Evolutionary conservation across 2,888 invertebrate species (phyloP).

Genomic region (Empis livida): DNA sequence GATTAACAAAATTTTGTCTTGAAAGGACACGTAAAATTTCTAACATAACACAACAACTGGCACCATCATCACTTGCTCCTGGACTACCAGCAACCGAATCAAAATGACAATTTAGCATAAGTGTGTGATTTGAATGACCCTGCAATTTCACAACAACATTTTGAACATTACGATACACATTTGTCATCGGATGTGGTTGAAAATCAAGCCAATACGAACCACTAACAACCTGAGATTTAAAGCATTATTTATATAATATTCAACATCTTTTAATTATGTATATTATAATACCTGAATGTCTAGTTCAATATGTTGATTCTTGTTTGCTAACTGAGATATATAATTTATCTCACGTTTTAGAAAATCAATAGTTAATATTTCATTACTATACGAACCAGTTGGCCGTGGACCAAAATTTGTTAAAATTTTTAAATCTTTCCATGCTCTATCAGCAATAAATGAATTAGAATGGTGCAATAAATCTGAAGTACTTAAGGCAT

Average conservation of each 20-base stretch:
- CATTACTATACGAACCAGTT: slow-evolving; percentile 70
- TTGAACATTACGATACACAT: slow-evolving; percentile 68
- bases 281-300: slow-evolving; percentile 47
- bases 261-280: not conserved
- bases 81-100: slow-evolving; percentile 81
- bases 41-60: slow-evolving; percentile 48
- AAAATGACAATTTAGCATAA: slow-evolving; percentile 84
- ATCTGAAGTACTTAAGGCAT: slow-evolving; percentile 18
- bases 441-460: slow-evolving; percentile 52
- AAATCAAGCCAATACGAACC: slow-evolving; percentile 67
- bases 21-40: slow-evolving; percentile 49
- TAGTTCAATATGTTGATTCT: slow-evolving; percentile 44
- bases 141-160: slow-evolving; percentile 65
- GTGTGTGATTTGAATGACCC: slow-evolving; percentile 41
- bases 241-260: no score
- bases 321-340: slow-evolving; percentile 40
- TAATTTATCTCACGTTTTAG: slow-evolving; percentile 42
- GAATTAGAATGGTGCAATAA: slow-evolving; percentile 20
- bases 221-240: slow-evolving; percentile 34
- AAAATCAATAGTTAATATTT: slow-evolving; percentile 52
- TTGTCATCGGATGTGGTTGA: slow-evolving; percentile 61
- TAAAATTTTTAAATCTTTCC: slow-evolving; percentile 48
- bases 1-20: slow-evolving; percentile 33
- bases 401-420: slow-evolving; percentile 48
- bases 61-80: slow-evolving; percentile 37